These are phyloP conservation scores for Xiphophorus hellerii DNA, from an alignment of 2,113 vertebrate genomes.

Conservation along the genomic window DNA sequence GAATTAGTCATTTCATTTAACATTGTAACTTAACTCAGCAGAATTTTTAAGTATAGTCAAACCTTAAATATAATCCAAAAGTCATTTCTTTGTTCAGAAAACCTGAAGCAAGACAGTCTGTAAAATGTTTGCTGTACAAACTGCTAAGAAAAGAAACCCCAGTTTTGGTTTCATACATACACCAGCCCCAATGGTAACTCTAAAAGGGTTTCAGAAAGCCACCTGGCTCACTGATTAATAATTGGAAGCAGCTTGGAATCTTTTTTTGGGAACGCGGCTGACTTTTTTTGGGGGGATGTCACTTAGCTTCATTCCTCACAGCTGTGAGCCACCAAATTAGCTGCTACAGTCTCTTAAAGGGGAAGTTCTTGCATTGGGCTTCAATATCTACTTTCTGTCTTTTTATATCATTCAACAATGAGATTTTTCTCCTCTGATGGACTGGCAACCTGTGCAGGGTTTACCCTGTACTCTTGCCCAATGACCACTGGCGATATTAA, in stretches of 20 bases:
- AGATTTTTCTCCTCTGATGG: background rate
- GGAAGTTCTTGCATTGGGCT: background rate
- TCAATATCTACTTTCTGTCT: fast-evolving
- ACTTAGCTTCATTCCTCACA: background rate
- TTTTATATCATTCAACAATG: background rate
- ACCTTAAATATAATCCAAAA: slow-evolving; percentile 43
- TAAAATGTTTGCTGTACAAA: fast-evolving
- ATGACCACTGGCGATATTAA: too few species aligned
- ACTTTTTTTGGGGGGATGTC: background rate
- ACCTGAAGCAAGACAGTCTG: background rate
- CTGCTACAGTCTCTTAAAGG: too few species aligned
- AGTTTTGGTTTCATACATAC: background rate
- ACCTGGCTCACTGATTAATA: background rate
- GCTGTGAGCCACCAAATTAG: background rate
- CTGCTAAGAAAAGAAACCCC: background rate
- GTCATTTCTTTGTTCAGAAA: slow-evolving; percentile 13
- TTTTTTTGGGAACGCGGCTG: background rate
- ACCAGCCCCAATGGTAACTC: background rate
- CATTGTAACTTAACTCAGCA: fast-evolving
- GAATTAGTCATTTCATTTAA: background rate
- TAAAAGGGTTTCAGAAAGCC: background rate
- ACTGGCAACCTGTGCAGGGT: too few species aligned
- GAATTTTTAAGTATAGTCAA: fast-evolving
- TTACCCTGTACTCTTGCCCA: too few species aligned
- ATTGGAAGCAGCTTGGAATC: slow-evolving; percentile 6